Conservation (phyloP, 2,113 vertebrate species). For the Gnathonemus longibarbis region DNA sequence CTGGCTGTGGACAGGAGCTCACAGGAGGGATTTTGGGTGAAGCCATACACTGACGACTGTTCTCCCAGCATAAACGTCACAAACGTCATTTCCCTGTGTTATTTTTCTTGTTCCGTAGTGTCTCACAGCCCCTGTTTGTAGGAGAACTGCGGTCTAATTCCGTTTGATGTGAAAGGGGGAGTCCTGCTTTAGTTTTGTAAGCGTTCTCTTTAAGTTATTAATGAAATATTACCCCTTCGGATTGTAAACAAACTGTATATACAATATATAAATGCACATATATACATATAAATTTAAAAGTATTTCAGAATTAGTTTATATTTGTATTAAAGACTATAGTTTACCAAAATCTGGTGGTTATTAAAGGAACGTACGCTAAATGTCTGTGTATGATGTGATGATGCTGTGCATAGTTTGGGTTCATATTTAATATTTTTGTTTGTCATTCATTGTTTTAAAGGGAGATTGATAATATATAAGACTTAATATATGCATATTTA, state of each 20-base stretch:
- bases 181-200: constrained; percentile 17
- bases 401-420: constrained; percentile 6
- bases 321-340: constrained; percentile 34
- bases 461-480: constrained; percentile 15
- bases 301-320: constrained; percentile 34
- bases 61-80: neutral
- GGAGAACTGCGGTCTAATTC: neutral
- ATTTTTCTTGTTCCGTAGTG: neutral
- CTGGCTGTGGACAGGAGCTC: neutral
- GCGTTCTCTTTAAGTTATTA: constrained; percentile 10
- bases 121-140: neutral
- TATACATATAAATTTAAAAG: constrained; percentile 24
- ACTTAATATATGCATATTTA: constrained; percentile 21
- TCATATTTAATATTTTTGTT: constrained; percentile 30
- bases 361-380: neutral
- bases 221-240: constrained; percentile 19
- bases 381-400: constrained; percentile 15
- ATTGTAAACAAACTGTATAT: constrained; percentile 37
- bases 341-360: constrained; percentile 17
- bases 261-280: constrained; percentile 24
- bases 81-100: neutral
- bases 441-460: constrained; percentile 22
- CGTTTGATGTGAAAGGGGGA: neutral
- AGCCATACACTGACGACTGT: constrained; percentile 26
- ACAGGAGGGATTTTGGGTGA: constrained; percentile 22